phyloP scores from a whole-genome alignment of 2,113 vertebrate genomes.

The Erythrolamprus reginae region DNA sequence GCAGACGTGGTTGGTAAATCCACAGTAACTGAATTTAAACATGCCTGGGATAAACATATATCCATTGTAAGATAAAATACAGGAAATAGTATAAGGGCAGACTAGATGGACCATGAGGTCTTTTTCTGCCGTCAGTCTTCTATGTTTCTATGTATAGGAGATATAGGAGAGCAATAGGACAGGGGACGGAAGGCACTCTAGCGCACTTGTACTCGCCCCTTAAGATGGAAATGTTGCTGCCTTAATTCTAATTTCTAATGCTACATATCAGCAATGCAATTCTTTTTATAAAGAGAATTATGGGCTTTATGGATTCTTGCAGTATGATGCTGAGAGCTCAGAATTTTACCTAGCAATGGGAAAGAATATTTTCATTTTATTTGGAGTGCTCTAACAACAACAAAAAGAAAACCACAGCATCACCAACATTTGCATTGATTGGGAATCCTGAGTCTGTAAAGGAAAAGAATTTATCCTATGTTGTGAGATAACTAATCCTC shows the following conservation, averaged over 20 bases:
- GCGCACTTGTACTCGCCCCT: too few relatives aligned
- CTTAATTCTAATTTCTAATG: neutral
- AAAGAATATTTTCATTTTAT: neutral
- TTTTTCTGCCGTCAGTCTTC: too few relatives aligned
- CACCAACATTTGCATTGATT: neutral
- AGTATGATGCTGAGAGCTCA: neutral
- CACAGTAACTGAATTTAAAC: too few relatives aligned
- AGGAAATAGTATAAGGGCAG: too few relatives aligned
- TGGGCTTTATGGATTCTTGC: neutral
- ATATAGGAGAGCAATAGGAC: too few relatives aligned
- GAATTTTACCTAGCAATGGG: neutral
- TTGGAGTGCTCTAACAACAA: neutral
- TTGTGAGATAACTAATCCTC: neutral
- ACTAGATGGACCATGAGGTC: too few relatives aligned
- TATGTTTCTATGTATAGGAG: too few relatives aligned
- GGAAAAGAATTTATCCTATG: neutral
- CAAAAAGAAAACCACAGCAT: neutral
- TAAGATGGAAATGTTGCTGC: neutral
- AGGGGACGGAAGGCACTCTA: too few relatives aligned
- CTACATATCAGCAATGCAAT: too few relatives aligned
- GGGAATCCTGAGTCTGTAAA: neutral
- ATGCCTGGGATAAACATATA: too few relatives aligned
- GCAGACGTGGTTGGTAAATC: too few relatives aligned
- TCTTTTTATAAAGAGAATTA: neutral
- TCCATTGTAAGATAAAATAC: too few relatives aligned